A percentile compares a stretch with the other conserved stretches of the same genome.
Conservation (phyloP, 2,113 vertebrate genomes). For the Craseonycteris thonglongyai region DNA sequence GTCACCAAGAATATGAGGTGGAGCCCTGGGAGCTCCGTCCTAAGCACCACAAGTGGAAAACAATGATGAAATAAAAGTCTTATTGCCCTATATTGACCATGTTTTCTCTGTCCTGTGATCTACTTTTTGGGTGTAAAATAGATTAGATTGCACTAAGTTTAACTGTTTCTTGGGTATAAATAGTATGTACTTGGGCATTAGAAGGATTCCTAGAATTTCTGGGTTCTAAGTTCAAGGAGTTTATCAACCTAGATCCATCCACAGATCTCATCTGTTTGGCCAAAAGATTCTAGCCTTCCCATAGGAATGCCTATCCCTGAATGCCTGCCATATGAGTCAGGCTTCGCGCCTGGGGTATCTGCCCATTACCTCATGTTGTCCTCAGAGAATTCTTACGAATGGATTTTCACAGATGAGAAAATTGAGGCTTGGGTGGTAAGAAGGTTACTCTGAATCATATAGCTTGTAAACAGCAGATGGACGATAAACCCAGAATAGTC, state of each 20-base stretch:
- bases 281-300: not conserved
- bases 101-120: not conserved
- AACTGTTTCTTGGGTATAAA: not conserved
- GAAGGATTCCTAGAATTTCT: not conserved
- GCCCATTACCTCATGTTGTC: accelerated
- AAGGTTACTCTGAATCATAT: not conserved
- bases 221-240: not conserved
- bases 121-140: not conserved
- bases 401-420: not conserved
- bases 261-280: not conserved
- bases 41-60: not conserved
- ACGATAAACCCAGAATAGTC: not conserved
- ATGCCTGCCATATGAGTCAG: accelerated
- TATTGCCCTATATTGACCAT: not conserved
- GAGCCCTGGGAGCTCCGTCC: not conserved
- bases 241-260: not conserved
- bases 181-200: not conserved
- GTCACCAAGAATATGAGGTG: not conserved
- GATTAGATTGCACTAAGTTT: not conserved
- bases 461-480: not conserved
- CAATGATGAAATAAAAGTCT: not conserved
- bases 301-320: not conserved
- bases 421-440: not conserved
- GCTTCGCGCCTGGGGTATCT: accelerated
- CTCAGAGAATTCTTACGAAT: not conserved